Evolutionary conservation across 2,888 invertebrate genomes (phyloP), one percentile per base, ranked within the genome.

Genomic region (Drosophila yooni): DNA sequence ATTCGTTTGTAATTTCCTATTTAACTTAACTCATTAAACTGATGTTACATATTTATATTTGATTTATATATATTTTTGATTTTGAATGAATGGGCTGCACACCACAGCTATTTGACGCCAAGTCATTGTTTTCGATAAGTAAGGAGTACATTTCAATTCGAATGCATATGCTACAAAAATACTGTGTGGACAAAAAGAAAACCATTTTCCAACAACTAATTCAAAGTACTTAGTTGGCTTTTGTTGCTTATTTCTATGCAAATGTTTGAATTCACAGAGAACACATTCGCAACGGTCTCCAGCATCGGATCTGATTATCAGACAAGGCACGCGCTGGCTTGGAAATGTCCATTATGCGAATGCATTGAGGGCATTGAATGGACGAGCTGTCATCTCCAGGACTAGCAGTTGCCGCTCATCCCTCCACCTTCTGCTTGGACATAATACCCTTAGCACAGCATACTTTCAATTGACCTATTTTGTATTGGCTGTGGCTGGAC

Each of bases 401-500:
- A 48, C 25, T 3, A 43, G 40, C 54, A 50, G 53, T 67, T 58
- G 61, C 29, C n/a, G n/a, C 27, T 54, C 46, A 15, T 46, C 46
- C 25, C 25, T 7, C 18, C 25, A 6, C 11, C 13, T n/a, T n/a
- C 60, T 21, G 33, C 13, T n/a, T 38, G 63, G 33, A 40, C 56
- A n/a, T 27, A 46, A 46, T 25, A 46, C 15, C 46, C 25, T 15
- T 25, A 46, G 46, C 46, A 18, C 66, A 56, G 56, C 66, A 51
- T 67, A 79, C 65, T 57, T 71, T 59, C 74, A 87, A 79, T 79
- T 83, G 83, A 83, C 83, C 83, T 60, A 83, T 83, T 83, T 83
- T 57, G 31, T 29, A 52, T 34, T 64, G 33, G 68, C 53, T 31
- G 59, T 65, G 69, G 67, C n/a, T 79, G 67, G 66, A 59, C 59